Percentiles rank a stretch among this genome's conserved stretches.
Conservation (phyloP, 2,888 invertebrate species). For the Perithous albicinctus region DNA sequence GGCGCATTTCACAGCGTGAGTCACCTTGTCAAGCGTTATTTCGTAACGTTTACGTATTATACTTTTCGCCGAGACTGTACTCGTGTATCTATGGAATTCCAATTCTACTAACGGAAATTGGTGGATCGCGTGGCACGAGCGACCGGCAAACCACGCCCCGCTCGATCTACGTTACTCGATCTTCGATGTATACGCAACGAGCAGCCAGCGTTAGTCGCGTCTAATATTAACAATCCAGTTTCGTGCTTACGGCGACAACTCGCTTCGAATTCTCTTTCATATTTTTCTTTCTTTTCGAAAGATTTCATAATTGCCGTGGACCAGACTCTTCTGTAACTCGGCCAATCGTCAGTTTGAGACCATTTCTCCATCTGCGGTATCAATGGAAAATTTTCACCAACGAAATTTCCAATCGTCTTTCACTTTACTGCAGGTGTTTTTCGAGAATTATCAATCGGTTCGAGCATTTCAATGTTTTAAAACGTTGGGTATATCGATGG, state of each 20-base stretch:
- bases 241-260: too few relatives aligned
- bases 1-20: neutral
- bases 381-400: neutral
- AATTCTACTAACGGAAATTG: neutral
- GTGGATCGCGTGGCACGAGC: conserved; percentile 22
- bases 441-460: neutral
- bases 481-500: neutral
- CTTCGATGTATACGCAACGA: neutral
- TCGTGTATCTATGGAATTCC: neutral
- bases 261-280: neutral
- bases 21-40: too few relatives aligned
- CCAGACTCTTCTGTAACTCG: neutral
- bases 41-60: neutral
- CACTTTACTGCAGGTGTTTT: neutral
- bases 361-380: neutral
- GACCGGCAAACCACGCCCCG: conserved; percentile 59
- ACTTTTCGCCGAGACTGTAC: neutral
- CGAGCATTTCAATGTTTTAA: neutral
- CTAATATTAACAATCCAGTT: too few relatives aligned
- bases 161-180: conserved; percentile 20
- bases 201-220: neutral
- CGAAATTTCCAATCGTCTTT: neutral
- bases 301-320: neutral
- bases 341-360: neutral
- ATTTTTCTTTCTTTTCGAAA: neutral